These are phyloP conservation scores for Florisuga fusca DNA, from an alignment of 2,797 vertebrate genomes.

Conservation along the genomic window DNA sequence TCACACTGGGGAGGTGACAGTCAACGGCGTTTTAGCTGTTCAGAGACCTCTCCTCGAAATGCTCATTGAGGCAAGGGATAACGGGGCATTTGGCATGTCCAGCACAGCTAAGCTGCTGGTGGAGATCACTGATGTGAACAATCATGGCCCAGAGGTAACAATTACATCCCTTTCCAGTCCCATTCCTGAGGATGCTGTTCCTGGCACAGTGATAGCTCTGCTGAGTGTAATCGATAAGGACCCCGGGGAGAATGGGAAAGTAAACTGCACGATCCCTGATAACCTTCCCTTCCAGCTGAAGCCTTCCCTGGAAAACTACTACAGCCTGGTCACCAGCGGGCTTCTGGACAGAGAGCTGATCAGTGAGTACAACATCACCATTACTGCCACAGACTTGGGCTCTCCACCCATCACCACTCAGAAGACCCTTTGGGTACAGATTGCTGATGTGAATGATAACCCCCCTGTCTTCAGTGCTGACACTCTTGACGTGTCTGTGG, in stretches of 20 bases:
- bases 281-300: conserved; percentile 77
- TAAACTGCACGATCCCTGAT: conserved; percentile 72
- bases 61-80: conserved; percentile 79
- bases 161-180: conserved; percentile 77
- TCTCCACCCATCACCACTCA: conserved; percentile 70
- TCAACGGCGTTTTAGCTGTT: conserved; percentile 70
- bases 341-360: conserved; percentile 74
- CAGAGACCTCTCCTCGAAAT: conserved; percentile 76
- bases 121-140: conserved; percentile 81
- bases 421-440: conserved; percentile 70
- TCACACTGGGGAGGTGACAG: conserved; percentile 79
- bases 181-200: conserved; percentile 75
- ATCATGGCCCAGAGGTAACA: conserved; percentile 80
- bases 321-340: conserved; percentile 73
- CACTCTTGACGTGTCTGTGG: conserved; percentile 75
- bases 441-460: conserved; percentile 83
- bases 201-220: conserved; percentile 80
- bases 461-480: conserved; percentile 77
- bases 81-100: conserved; percentile 75
- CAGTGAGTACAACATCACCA: conserved; percentile 76
- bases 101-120: conserved; percentile 81
- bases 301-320: conserved; percentile 77
- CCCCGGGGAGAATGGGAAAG: conserved; percentile 77
- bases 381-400: conserved; percentile 80
- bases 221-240: conserved; percentile 79